Conservation (phyloP, 1,140 invertebrate species). For the Ylistrum balloti region DNA sequence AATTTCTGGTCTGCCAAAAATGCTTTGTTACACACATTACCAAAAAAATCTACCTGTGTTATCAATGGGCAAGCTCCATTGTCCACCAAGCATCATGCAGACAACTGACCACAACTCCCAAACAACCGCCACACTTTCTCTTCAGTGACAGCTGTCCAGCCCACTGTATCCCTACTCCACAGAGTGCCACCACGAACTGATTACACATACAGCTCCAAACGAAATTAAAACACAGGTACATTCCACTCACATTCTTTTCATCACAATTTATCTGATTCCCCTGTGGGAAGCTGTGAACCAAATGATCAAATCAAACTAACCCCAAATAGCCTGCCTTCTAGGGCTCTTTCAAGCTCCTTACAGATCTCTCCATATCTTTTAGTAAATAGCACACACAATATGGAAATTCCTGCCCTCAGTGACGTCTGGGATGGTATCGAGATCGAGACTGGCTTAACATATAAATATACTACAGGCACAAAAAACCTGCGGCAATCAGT, state of each 20-base stretch:
- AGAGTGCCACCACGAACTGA: not conserved
- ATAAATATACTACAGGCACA: not conserved
- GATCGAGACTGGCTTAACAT: not conserved
- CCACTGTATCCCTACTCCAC: not conserved
- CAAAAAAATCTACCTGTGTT: not conserved
- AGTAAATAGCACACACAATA: not conserved
- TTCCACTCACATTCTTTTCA: conserved; percentile 17
- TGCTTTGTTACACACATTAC: not conserved
- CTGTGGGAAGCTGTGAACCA: not conserved
- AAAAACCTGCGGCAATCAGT: conserved; percentile 1
- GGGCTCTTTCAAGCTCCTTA: not conserved
- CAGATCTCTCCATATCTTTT: not conserved
- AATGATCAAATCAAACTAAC: not conserved
- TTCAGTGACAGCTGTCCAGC: not conserved
- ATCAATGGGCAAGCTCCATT: not conserved
- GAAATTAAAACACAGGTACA: conserved; percentile 11
- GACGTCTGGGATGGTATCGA: conserved; percentile 10
- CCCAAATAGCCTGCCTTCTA: not conserved
- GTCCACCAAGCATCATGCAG: not conserved
- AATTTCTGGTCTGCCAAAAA: not conserved
- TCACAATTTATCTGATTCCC: not conserved
- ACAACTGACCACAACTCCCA: not conserved
- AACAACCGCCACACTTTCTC: not conserved
- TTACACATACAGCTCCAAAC: not conserved
- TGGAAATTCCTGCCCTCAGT: not conserved